A percentile compares a stretch with the other conserved stretches of the same genome.
Evolutionary conservation across 2,888 invertebrate species (phyloP).

Genomic region (Drosophila mimica): DNA sequence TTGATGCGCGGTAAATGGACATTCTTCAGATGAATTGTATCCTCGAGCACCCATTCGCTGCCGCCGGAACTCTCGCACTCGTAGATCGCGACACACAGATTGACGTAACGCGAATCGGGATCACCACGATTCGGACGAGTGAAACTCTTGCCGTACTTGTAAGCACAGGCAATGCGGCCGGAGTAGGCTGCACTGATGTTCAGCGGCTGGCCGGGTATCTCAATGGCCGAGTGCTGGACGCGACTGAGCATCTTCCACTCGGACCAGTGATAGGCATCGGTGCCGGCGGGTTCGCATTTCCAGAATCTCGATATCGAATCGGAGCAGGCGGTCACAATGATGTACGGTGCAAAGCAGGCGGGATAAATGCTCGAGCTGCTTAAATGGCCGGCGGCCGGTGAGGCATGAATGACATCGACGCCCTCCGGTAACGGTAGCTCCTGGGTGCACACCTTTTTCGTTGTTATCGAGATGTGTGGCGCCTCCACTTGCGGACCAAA

Average conservation of each 20-base stretch:
- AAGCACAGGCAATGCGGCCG: constrained; percentile 98
- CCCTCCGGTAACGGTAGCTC: constrained; percentile 94
- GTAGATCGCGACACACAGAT: constrained; percentile 97
- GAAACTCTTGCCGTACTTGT: constrained; percentile 96
- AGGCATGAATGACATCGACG: constrained; percentile 96
- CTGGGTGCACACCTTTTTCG: constrained; percentile 96
- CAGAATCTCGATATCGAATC: constrained; percentile 95
- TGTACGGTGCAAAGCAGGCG: constrained; percentile 99
- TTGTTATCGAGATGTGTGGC: constrained; percentile 93
- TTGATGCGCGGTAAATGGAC: constrained; percentile 94
- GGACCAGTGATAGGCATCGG: constrained; percentile 89
- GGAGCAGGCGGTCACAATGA: constrained; percentile 97
- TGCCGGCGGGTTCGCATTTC: constrained; percentile 87
- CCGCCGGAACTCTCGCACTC: constrained; percentile 99
- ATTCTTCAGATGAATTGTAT: constrained; percentile 96
- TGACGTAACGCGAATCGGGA: constrained; percentile 93
- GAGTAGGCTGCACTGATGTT: constrained; percentile 99
- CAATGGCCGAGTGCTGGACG: constrained; percentile 88
- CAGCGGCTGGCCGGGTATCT: constrained; percentile 93
- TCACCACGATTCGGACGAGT: constrained; percentile 91
- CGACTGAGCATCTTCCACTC: constrained; percentile 96
- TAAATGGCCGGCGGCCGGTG: constrained; percentile 97
- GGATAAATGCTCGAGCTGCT: constrained; percentile 99
- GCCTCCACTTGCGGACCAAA: constrained; percentile 78
- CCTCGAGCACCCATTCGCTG: constrained; percentile 96